Evolutionary conservation across 2,888 invertebrate species (phyloP).

Genomic region (Oligia strigilis): DNA sequence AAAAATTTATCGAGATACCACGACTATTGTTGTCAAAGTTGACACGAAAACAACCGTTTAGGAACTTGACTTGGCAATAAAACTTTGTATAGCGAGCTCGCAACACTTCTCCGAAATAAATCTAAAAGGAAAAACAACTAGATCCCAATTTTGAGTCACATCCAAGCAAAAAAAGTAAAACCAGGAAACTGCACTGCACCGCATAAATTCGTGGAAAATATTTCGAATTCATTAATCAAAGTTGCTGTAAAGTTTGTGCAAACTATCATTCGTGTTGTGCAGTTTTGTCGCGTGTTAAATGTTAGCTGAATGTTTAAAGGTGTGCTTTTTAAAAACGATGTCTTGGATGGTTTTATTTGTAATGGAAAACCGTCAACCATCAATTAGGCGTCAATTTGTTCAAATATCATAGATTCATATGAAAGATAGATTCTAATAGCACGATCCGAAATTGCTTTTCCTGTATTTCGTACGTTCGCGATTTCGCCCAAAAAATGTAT

Average conservation of each 20-base stretch:
- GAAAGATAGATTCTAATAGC: not conserved
- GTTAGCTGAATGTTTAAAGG: slow-evolving; percentile 12
- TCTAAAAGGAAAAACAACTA: slow-evolving; percentile 6
- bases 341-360: not conserved
- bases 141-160: slow-evolving; percentile 15
- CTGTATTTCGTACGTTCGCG: too few species aligned
- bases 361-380: not conserved
- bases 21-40: slow-evolving; percentile 39
- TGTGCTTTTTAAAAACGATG: slow-evolving; percentile 6
- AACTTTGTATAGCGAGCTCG: slow-evolving; percentile 6
- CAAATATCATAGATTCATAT: not conserved
- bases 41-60: slow-evolving; percentile 36
- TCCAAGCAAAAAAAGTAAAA: slow-evolving; percentile 37
- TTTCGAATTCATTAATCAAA: slow-evolving; percentile 59
- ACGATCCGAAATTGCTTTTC: not conserved
- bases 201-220: slow-evolving; percentile 50
- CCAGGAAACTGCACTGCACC: slow-evolving; percentile 34
- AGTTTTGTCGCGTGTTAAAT: slow-evolving; percentile 31
- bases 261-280: slow-evolving; percentile 43
- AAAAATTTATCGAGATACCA: slow-evolving; percentile 18
- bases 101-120: slow-evolving; percentile 43
- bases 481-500: not conserved
- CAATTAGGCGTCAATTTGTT: not conserved
- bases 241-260: slow-evolving; percentile 42
- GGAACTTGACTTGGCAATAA: slow-evolving; percentile 1